Conservation (phyloP, 1,140 invertebrate genomes). For the Daktulosphaira vitifoliae region DNA sequence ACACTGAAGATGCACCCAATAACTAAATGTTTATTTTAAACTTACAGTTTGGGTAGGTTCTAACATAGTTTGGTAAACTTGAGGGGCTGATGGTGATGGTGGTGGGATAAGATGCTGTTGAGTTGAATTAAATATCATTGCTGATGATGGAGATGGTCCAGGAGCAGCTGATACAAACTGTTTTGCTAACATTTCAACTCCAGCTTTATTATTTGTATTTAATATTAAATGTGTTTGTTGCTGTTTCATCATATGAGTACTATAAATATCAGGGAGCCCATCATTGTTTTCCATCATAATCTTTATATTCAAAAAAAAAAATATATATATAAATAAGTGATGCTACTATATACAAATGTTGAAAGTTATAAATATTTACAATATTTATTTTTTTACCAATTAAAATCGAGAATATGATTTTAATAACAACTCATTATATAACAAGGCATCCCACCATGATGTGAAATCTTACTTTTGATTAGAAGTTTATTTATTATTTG, state of each 20-base stretch:
- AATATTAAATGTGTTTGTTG: slow-evolving; percentile 31
- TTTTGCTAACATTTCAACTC: slow-evolving; percentile 27
- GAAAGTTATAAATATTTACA: no score
- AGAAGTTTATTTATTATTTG: no score
- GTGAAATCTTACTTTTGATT: no score
- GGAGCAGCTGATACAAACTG: slow-evolving; percentile 25
- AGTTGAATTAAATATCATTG: slow-evolving; percentile 24
- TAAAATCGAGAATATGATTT: no score
- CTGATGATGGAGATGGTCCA: slow-evolving; percentile 22
- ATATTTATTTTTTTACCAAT: no score
- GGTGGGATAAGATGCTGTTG: slow-evolving; percentile 29
- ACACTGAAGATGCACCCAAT: background rate
- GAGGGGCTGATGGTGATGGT: slow-evolving; percentile 19
- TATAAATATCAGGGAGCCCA: slow-evolving; percentile 24
- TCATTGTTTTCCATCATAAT: slow-evolving; percentile 20
- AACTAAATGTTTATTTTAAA: background rate
- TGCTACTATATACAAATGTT: no score
- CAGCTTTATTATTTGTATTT: slow-evolving; percentile 22
- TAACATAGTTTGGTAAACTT: slow-evolving; percentile 22
- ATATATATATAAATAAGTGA: no score
- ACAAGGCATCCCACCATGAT: no score
- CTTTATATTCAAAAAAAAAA: background rate
- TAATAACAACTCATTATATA: no score
- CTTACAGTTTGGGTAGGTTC: slow-evolving; percentile 29
- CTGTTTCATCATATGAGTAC: slow-evolving; percentile 24